Conservation (phyloP, 1,140 invertebrate genomes). For the Tribolium castaneum region DNA sequence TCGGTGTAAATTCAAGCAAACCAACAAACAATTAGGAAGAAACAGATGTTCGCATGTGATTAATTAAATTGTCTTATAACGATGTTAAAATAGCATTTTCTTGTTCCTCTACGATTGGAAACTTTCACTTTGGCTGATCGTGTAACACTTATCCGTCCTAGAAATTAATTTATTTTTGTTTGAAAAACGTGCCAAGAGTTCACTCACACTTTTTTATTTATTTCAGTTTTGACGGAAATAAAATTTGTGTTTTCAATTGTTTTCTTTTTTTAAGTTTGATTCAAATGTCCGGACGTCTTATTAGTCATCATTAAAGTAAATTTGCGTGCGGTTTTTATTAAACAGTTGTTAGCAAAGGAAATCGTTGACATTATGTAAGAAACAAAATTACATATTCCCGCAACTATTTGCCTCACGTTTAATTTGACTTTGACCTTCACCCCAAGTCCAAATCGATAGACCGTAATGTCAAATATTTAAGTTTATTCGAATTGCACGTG, state of each 20-base stretch:
- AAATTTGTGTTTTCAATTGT: not conserved
- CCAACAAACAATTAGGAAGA: not conserved
- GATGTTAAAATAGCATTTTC: not conserved
- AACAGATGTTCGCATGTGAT: not conserved
- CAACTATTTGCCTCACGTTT: not conserved
- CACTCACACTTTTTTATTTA: not conserved
- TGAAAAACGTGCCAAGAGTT: not conserved
- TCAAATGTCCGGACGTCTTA: not conserved
- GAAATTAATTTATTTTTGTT: not conserved
- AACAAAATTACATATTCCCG: not conserved
- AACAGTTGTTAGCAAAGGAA: not conserved
- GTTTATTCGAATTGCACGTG: not conserved
- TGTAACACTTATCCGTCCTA: not conserved
- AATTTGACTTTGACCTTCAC: not conserved
- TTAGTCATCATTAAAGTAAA: not conserved
- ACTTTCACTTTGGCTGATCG: not conserved
- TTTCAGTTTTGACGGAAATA: not conserved
- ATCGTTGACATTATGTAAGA: not conserved
- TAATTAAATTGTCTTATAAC: not conserved
- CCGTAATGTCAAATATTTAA: not conserved
- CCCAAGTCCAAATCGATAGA: not conserved
- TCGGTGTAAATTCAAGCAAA: not conserved
- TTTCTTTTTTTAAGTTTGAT: not conserved
- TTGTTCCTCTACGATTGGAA: not conserved
- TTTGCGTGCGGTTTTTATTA: not conserved